phyloP scores from a whole-genome alignment of 1,140 invertebrate genomes.

The Matsumurasca onukii region DNA sequence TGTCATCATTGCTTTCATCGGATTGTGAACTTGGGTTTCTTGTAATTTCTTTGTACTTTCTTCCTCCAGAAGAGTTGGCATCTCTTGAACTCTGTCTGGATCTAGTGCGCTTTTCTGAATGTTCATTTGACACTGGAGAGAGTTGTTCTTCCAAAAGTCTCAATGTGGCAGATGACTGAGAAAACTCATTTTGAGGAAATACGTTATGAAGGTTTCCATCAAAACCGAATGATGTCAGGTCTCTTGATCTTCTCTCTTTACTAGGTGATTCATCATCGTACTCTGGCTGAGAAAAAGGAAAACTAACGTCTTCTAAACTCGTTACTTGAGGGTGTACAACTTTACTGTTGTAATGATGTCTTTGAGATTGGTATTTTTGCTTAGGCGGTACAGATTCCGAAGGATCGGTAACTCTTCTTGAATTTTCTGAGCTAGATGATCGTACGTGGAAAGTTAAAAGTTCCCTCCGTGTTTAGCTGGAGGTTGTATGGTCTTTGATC shows the following conservation, averaged over 20 bases:
- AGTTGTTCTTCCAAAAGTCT: conserved; percentile 5
- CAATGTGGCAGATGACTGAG: neutral
- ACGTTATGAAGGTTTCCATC: conserved; percentile 1
- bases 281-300: too few relatives aligned
- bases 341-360: too few relatives aligned
- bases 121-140: neutral
- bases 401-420: too few relatives aligned
- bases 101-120: neutral
- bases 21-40: neutral
- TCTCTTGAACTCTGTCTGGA: neutral
- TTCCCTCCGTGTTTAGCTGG: too few relatives aligned
- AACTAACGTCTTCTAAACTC: too few relatives aligned
- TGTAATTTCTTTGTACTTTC: conserved; percentile 11
- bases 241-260: conserved; percentile 14
- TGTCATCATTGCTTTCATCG: neutral
- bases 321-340: too few relatives aligned
- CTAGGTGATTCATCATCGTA: neutral
- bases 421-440: too few relatives aligned
- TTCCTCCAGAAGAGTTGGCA: neutral
- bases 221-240: neutral
- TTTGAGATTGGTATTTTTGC: too few relatives aligned
- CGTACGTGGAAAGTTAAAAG: too few relatives aligned
- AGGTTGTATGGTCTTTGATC: too few relatives aligned
- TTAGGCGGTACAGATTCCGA: too few relatives aligned
- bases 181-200: conserved; percentile 13